These are phyloP conservation scores for Scolopax mira DNA, from an alignment of 2,113 vertebrate species.

Conservation along the genomic window DNA sequence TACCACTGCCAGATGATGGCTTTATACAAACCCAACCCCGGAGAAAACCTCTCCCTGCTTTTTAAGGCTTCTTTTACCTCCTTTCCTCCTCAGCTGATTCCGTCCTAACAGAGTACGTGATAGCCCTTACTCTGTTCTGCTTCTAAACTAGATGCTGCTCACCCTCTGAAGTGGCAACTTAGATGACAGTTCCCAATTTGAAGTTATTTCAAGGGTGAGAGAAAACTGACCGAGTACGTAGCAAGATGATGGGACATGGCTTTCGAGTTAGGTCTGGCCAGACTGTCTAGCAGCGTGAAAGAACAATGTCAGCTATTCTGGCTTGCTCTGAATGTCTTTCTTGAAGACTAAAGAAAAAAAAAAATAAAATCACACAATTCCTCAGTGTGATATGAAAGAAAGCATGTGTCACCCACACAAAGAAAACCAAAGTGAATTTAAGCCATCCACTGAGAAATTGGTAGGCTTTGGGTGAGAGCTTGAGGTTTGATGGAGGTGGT, in stretches of 20 bases:
- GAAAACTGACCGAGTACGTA: neutral
- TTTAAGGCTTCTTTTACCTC: neutral
- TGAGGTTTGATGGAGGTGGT: neutral
- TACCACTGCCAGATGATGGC: neutral
- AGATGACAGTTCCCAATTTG: neutral
- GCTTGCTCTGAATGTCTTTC: neutral
- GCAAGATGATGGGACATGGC: neutral
- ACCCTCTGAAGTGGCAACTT: neutral
- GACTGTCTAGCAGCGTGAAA: neutral
- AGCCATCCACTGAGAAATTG: neutral
- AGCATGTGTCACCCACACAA: rapidly evolving
- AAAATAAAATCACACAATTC: neutral
- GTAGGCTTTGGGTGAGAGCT: neutral
- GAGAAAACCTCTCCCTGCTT: neutral
- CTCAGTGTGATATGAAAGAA: neutral
- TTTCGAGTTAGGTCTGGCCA: neutral
- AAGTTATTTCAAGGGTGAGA: neutral
- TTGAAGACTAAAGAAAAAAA: neutral
- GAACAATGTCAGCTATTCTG: neutral
- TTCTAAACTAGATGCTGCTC: neutral
- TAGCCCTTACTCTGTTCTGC: neutral
- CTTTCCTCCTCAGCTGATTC: neutral
- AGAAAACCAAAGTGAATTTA: neutral
- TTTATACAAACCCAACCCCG: neutral
- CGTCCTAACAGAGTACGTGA: neutral